Evolutionary conservation across 2,113 vertebrate genomes (phyloP).

Genomic region (Marmota monax): DNA sequence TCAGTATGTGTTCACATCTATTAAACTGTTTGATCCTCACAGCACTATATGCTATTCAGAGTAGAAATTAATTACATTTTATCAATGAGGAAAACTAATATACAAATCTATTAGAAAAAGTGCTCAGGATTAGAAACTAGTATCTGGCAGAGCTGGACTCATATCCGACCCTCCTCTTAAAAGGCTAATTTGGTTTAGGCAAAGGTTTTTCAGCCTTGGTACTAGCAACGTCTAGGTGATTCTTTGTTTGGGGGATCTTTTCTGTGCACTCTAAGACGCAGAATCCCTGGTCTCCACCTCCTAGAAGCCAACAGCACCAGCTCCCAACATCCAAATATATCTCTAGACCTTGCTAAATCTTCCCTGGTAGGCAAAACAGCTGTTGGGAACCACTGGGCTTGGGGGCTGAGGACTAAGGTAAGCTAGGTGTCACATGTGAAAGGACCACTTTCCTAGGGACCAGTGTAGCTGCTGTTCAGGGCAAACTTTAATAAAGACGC

Average conservation of each 20-base stretch:
- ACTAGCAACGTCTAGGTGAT: background rate
- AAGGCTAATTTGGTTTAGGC: background rate
- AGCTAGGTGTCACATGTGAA: background rate
- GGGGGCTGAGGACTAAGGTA: background rate
- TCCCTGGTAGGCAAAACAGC: background rate
- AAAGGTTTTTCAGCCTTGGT: background rate
- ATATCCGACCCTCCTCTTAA: background rate
- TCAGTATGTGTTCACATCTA: background rate
- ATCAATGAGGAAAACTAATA: conserved; percentile 28
- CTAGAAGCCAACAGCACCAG: background rate
- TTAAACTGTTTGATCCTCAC: background rate
- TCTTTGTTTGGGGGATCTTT: background rate
- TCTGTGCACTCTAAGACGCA: background rate
- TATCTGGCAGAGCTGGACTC: background rate
- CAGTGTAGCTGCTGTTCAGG: background rate
- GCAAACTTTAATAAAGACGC: background rate
- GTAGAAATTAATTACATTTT: background rate
- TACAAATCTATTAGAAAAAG: background rate
- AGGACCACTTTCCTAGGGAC: background rate
- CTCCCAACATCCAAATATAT: background rate
- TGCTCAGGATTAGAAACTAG: background rate
- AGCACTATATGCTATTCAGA: background rate
- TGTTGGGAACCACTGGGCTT: background rate
- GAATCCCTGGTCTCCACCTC: background rate
- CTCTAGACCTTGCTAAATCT: background rate